Evolutionary conservation across 2,113 vertebrate species (phyloP), one percentile per base, ranked within the genome.

Genomic region (Neoarius graeffei): DNA sequence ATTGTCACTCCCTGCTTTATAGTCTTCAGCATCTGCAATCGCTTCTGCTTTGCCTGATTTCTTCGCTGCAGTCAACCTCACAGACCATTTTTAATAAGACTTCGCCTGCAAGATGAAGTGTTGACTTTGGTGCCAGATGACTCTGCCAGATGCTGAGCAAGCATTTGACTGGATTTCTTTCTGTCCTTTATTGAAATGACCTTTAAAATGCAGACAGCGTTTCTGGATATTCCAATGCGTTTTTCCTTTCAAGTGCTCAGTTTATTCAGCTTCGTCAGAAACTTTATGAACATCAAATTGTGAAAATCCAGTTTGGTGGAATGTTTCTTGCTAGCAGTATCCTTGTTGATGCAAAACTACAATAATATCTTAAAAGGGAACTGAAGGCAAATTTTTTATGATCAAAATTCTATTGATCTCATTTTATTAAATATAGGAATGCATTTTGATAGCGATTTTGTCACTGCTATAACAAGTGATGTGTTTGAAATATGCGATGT

Each of bases 41-140:
- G 48, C 19, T 62, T 42, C 80, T 82, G 57, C 80, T 82, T 82
- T 82, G 57, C 80, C 30, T 48, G 80, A 62, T 82, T 82, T 82
- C 57, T 48, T 62, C 23, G 57, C 80, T 13, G 25, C 79, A 81
- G 56, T 60, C n/a, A 13, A 81, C 27, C 77, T 59, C 8, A 7
- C 9, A 62, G 30, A 62, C 80, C 57, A 48, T 42, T 62, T 82
- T 48, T 82, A 82, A 82, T 82, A 82, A 82, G 80, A 82, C 20
- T 82, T 62, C 5, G 5, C 30, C 30, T 62, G 57, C 11, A 11
- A 48, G 57, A 62, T 35, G 59, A 42, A 5, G 19, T 82, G 57
- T 82, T 82, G 57, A 62, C 80, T 82, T 81, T 82, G 80, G 57
- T 82, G 35, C 80, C 80, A 82, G 76, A 56, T 42, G 52, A 56